phyloP scores from a whole-genome alignment of 1,140 invertebrate genomes.

The Ceratoteleas bidentatus region DNA sequence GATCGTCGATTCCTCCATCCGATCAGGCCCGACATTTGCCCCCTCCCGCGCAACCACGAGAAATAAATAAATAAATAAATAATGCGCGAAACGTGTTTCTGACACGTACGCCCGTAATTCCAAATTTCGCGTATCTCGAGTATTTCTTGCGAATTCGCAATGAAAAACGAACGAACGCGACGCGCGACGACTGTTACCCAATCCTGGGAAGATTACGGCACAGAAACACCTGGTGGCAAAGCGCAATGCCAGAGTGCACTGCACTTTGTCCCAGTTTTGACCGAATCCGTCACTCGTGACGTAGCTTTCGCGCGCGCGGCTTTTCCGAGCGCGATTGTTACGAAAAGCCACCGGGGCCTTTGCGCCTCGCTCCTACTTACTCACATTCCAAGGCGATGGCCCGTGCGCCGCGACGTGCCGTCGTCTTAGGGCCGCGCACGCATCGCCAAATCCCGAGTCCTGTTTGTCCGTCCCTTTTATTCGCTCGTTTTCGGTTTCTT shows the following conservation, averaged over 20 bases:
- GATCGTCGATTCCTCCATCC: neutral
- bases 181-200: conserved; percentile 73
- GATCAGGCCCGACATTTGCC: neutral
- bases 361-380: conserved; percentile 65
- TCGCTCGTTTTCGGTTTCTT: conserved; percentile 35
- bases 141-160: neutral
- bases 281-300: conserved; percentile 80
- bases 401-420: conserved; percentile 17
- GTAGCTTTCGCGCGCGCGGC: conserved; percentile 76
- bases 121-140: neutral
- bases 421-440: conserved; percentile 13
- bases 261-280: conserved; percentile 81
- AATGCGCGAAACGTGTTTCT: no score
- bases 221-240: conserved; percentile 80
- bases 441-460: conserved; percentile 29
- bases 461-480: conserved; percentile 24
- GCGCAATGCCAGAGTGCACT: conserved; percentile 81
- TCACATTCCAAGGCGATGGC: conserved; percentile 63
- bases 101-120: neutral
- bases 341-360: no score
- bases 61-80: no score
- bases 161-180: neutral
- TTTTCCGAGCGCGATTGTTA: conserved; percentile 70
- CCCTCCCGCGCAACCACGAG: no score
- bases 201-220: conserved; percentile 79